phyloP scores from a whole-genome alignment of 2,888 invertebrate species.

The Gari tellinella region DNA sequence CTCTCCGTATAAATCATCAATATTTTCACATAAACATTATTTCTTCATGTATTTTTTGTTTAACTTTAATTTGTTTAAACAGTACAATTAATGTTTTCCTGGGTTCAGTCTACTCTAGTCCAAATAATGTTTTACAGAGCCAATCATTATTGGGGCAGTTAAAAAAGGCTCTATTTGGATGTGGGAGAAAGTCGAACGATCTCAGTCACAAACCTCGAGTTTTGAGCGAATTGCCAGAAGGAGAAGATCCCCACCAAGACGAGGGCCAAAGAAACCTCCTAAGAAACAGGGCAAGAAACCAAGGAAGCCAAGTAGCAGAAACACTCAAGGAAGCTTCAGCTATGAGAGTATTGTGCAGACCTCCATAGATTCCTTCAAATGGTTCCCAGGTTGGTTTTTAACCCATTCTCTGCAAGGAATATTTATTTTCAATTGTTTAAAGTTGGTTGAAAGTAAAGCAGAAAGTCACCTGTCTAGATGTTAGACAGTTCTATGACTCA shows the following conservation, averaged over 20 bases:
- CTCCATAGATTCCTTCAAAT: slow-evolving; percentile 29
- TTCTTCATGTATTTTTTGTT: no score
- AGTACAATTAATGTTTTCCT: no score
- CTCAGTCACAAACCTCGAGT: not conserved
- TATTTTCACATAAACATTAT: no score
- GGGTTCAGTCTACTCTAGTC: no score
- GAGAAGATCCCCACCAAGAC: not conserved
- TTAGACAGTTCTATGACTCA: no score
- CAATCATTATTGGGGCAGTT: slow-evolving; percentile 29
- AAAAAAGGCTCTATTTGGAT: slow-evolving; percentile 30
- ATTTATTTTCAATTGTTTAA: no score
- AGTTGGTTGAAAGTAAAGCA: no score
- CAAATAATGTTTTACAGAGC: slow-evolving; percentile 23
- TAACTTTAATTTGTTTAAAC: no score
- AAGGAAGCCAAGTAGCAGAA: slow-evolving; percentile 6
- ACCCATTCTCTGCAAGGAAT: no score
- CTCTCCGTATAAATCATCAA: no score
- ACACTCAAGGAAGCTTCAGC: not conserved
- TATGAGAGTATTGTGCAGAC: slow-evolving; percentile 1
- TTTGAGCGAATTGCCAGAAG: not conserved
- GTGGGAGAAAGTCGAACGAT: slow-evolving; percentile 29
- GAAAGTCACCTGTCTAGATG: no score
- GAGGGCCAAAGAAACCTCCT: not conserved
- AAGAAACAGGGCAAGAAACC: not conserved
- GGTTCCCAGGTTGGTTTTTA: slow-evolving; percentile 65